Base-by-base conservation (phyloP, 2,113 vertebrate genomes). In the Protobothrops mucrosquamatus region DNA sequence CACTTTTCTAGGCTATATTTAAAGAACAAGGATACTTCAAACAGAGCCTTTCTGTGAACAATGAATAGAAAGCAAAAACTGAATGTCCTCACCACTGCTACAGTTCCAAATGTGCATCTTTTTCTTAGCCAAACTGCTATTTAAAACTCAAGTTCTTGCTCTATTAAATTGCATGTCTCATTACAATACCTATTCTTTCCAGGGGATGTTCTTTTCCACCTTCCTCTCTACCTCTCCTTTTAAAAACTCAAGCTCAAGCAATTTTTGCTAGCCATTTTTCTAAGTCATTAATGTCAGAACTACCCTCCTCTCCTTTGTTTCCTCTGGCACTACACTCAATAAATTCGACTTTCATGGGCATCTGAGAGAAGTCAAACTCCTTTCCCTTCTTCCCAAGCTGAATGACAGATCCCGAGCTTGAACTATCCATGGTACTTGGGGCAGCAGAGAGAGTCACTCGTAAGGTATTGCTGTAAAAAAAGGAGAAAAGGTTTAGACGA, bases 311-410 rank as follows among this genome's bases (percentile, higher is more conserved):
- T 3, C 97, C 98, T 94, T 98, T 98, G 87, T 94, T 97, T 52
- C 98, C 98, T 11, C 98, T 98, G 92, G 98, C 98, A 2, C 98
- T 99, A 95, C 99, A 99, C 97, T 99, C 99, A 89, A 99, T 91
- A 2, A 99, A 99, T 96, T 99, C 98, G 96, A 99, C 98, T 94
- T 97, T 99, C 97, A 98, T 95, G 20, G 98, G 97, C 93, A 99
- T 94, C 96, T 99, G 99, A 91, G 98, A 98, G 96, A 99, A 99
- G 85, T 99, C 99, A 2, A 99, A 99, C 81, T 99, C 99, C 94
- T 98, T 99, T 94, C 99, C 99, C 96, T 98, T 99, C 97, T 97
- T 99, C 3, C 99, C 99, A 94, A 99, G 98, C 86, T 98, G 98
- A 90, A 98, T 91, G 92, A 95, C 91, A 1, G 95, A 97, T 10